These are phyloP conservation scores for Diadromus collaris DNA, from an alignment of 2,888 invertebrate genomes.

Conservation along the genomic window DNA sequence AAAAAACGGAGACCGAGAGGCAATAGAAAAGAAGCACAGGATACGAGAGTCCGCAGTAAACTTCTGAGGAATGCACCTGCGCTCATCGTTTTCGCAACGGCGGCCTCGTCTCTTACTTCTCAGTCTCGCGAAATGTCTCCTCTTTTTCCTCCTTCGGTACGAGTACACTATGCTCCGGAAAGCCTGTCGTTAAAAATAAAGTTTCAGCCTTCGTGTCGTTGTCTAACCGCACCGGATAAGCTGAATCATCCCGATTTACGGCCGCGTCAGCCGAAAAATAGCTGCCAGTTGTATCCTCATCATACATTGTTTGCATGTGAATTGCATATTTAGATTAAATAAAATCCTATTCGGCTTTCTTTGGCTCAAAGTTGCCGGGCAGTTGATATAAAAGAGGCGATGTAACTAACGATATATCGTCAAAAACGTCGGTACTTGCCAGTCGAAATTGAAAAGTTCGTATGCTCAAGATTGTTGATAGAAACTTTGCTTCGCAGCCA, in stretches of 20 bases:
- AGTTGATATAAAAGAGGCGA: too few relatives aligned
- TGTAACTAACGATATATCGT: too few relatives aligned
- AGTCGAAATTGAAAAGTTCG: neutral
- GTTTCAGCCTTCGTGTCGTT: slow-evolving; percentile 42
- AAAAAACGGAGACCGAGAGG: slow-evolving; percentile 37
- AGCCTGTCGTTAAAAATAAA: slow-evolving; percentile 47
- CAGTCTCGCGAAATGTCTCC: slow-evolving; percentile 33
- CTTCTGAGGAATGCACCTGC: slow-evolving; percentile 60
- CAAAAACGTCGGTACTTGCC: too few relatives aligned
- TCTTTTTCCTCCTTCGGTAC: slow-evolving; percentile 23
- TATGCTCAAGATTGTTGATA: neutral
- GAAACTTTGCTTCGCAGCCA: too few relatives aligned
- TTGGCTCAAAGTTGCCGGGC: too few relatives aligned
- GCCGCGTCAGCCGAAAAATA: slow-evolving; percentile 45
- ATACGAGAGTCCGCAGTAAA: slow-evolving; percentile 56
- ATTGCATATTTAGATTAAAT: neutral
- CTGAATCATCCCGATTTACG: slow-evolving; percentile 54
- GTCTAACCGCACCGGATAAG: slow-evolving; percentile 45
- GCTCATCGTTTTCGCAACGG: slow-evolving; percentile 56
- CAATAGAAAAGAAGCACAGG: slow-evolving; percentile 48
- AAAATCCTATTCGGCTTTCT: neutral
- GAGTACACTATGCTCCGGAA: slow-evolving; percentile 16
- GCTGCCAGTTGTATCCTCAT: slow-evolving; percentile 21
- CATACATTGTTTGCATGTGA: neutral
- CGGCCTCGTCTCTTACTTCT: slow-evolving; percentile 35